Conservation (phyloP, 2,888 invertebrate species). For the Morinoia aosen region DNA sequence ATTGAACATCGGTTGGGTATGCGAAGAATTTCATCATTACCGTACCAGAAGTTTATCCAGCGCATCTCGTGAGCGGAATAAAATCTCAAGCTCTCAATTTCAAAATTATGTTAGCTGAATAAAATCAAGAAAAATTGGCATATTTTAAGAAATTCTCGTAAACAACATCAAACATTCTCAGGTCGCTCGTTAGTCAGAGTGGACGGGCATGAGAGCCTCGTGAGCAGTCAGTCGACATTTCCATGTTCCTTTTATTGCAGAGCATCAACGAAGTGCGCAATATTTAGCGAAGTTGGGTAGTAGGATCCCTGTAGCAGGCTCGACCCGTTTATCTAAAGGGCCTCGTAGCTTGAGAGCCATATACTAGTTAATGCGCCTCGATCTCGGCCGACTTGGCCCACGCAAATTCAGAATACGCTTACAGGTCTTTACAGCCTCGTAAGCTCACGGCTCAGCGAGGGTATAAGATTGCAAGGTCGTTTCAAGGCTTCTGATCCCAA, state of each 20-base stretch:
- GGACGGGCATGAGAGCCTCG: neutral
- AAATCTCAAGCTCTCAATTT: neutral
- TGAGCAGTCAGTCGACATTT: slow-evolving; percentile 3
- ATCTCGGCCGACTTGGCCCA: neutral
- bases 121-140: neutral
- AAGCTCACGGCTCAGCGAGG: neutral
- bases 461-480: neutral
- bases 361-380: neutral
- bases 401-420: slow-evolving; percentile 46
- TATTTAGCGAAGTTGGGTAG: neutral
- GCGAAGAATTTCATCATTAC: too few relatives aligned
- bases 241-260: neutral
- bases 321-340: neutral
- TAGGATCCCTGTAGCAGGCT: neutral
- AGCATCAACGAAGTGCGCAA: neutral
- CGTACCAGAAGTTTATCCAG: neutral
- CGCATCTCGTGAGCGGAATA: neutral
- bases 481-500: neutral
- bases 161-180: neutral
- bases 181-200: neutral
- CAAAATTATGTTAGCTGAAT: neutral
- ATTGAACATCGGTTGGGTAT: too few relatives aligned
- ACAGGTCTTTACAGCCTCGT: neutral
- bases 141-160: neutral
- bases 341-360: neutral